Conservation (phyloP, 2,888 invertebrate species). For the Cephonodes hylas region DNA sequence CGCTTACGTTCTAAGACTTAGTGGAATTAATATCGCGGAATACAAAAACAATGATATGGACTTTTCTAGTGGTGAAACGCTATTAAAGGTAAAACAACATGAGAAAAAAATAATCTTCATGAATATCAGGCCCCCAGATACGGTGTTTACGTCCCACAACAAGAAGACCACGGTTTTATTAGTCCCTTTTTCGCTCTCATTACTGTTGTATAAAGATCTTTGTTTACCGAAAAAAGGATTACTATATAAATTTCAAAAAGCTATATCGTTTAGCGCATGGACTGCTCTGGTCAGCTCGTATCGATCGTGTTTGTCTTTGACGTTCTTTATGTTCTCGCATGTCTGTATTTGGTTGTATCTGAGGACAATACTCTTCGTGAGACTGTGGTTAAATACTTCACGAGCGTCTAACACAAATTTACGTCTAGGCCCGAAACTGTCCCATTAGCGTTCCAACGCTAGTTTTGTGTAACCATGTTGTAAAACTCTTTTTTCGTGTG, state of each 20-base stretch:
- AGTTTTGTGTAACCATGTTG: conserved; percentile 35
- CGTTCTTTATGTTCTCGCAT: conserved; percentile 14
- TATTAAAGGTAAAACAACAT: no score
- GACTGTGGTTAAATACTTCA: conserved; percentile 33
- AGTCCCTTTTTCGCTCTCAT: no score
- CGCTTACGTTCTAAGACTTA: neutral
- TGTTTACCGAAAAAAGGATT: no score
- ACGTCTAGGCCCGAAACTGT: conserved; percentile 39
- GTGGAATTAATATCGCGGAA: neutral
- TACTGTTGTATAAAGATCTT: no score
- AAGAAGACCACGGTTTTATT: no score
- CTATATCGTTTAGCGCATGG: neutral
- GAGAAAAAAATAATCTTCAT: no score
- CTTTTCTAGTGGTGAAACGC: no score
- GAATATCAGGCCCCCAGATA: no score
- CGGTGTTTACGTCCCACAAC: no score
- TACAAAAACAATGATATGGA: neutral
- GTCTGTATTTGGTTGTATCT: conserved; percentile 31
- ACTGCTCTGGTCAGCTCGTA: conserved; percentile 10
- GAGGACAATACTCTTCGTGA: conserved; percentile 38
- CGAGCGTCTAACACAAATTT: conserved; percentile 39
- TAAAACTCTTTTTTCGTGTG: neutral
- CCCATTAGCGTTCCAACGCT: conserved; percentile 46
- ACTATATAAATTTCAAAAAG: no score
- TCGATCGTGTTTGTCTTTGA: conserved; percentile 3